Evolutionary conservation across 2,888 invertebrate genomes (phyloP).

Genomic region (Drosophila lutescens): DNA sequence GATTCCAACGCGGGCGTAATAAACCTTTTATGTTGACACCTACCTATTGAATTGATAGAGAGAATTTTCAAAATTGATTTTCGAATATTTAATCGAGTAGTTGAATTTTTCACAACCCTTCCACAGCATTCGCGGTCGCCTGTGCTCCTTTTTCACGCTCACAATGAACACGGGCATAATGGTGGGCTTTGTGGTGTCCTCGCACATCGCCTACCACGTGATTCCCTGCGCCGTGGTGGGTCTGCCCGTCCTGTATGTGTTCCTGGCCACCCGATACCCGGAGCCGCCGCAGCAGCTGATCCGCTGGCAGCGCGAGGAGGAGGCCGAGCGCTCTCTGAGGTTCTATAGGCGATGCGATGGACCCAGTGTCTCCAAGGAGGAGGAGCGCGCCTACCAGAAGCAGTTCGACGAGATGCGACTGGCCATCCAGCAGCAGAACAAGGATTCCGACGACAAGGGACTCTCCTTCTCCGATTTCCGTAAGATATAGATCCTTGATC

Average conservation of each 20-base stretch:
- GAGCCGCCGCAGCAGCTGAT: constrained; percentile 74
- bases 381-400: constrained; percentile 55
- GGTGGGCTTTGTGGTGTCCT: constrained; percentile 63
- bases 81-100: too few species aligned
- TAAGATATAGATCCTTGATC: constrained; percentile 31
- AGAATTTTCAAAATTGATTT: too few species aligned
- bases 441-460: constrained; percentile 17
- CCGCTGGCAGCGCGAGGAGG: constrained; percentile 50
- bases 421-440: constrained; percentile 49
- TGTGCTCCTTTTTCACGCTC: constrained; percentile 74
- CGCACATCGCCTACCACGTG: constrained; percentile 67
- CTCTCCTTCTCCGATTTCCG: constrained; percentile 58
- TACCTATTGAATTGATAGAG: too few species aligned
- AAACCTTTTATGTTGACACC: too few species aligned
- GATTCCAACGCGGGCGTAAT: too few species aligned
- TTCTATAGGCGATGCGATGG: constrained; percentile 69
- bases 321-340: constrained; percentile 63
- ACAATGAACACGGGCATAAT: constrained; percentile 66
- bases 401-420: constrained; percentile 53
- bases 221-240: constrained; percentile 63
- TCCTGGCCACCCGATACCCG: constrained; percentile 60
- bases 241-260: constrained; percentile 63
- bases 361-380: constrained; percentile 51
- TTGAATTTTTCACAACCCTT: not conserved
- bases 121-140: constrained; percentile 78